Conservation (phyloP, 2,113 vertebrate genomes). For the Callionymus lyra region DNA sequence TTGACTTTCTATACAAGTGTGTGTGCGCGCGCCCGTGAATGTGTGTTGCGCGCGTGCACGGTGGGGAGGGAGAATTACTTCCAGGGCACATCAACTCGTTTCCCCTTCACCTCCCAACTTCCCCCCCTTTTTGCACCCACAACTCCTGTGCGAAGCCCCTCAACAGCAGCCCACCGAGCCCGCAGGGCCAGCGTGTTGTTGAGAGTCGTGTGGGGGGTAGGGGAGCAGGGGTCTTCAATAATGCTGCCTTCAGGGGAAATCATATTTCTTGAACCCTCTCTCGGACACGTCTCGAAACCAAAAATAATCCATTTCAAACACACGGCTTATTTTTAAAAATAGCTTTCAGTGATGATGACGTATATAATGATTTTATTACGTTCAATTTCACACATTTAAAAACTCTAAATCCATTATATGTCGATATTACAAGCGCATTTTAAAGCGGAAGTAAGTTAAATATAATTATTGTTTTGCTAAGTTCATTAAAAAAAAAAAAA, state of each 20-base stretch:
- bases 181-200: constrained; percentile 41
- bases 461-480: not conserved
- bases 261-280: not conserved
- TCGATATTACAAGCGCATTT: too few relatives aligned
- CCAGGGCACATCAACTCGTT: constrained; percentile 68
- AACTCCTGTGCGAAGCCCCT: constrained; percentile 1
- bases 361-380: not conserved
- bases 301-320: not conserved
- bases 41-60: not conserved
- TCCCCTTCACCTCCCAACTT: constrained; percentile 51
- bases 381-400: not conserved
- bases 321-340: too few relatives aligned
- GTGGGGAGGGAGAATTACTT: constrained; percentile 65
- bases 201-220: constrained; percentile 25
- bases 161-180: constrained; percentile 11
- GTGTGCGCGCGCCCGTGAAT: constrained; percentile 4
- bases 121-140: constrained; percentile 2
- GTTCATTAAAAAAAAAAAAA: not conserved
- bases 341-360: not conserved
- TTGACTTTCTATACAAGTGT: constrained; percentile 23
- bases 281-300: not conserved
- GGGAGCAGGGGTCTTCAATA: constrained; percentile 38
- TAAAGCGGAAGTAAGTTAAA: too few relatives aligned
- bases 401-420: not conserved
- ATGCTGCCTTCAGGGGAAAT: constrained; percentile 35